Conservation (phyloP, 2,113 vertebrate species). For the Pipra filicauda region DNA sequence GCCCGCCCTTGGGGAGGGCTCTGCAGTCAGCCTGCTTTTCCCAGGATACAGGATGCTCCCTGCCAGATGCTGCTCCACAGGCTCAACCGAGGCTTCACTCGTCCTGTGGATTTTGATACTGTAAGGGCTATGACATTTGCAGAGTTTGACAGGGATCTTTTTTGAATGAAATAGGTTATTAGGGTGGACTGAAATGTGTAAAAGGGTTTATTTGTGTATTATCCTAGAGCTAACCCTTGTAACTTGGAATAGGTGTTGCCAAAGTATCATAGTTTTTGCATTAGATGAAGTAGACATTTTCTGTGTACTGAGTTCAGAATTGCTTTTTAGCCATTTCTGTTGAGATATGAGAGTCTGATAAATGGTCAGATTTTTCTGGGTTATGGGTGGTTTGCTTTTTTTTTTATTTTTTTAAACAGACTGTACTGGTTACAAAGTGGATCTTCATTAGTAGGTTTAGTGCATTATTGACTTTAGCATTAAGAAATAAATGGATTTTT, state of each 20-base stretch:
- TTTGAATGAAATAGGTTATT: not conserved
- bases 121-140: not conserved
- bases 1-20: not conserved
- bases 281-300: not conserved
- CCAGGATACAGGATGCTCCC: not conserved
- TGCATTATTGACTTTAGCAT: not conserved
- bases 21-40: not conserved
- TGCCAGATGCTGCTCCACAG: not conserved
- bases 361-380: not conserved
- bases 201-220: not conserved
- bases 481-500: not conserved
- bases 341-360: not conserved
- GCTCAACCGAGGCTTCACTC: not conserved
- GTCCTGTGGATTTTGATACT: not conserved
- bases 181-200: not conserved
- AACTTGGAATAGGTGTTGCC: not conserved
- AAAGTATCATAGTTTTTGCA: not conserved
- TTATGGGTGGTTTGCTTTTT: not conserved
- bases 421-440: not conserved
- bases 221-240: not conserved
- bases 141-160: not conserved
- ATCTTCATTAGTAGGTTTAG: not conserved
- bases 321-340: not conserved
- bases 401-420: not conserved
- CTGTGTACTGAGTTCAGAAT: not conserved